Evolutionary conservation across 1,140 invertebrate genomes (phyloP).

Genomic region (Hirudo medicinalis): DNA sequence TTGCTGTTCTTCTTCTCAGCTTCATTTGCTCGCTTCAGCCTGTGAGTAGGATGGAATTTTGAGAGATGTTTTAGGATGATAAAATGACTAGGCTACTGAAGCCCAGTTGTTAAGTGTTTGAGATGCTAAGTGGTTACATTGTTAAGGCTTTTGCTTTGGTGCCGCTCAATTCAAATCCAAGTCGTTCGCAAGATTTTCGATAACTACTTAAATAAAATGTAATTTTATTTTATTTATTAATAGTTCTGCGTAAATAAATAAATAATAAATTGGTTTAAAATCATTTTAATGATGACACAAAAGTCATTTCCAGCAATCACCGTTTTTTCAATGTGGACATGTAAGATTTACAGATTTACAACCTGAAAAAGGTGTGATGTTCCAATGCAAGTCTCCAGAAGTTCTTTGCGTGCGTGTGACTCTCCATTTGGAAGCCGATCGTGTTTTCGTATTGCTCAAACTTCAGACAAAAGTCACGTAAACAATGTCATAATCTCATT

Average conservation of each 20-base stretch:
- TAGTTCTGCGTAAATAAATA: no score
- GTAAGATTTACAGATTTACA: not conserved
- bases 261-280: no score
- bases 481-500: no score
- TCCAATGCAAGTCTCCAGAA: slow-evolving; percentile 98
- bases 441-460: slow-evolving; percentile 94
- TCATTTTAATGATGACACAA: no score
- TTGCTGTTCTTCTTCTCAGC: slow-evolving; percentile 44
- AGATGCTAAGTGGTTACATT: no score
- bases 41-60: not conserved
- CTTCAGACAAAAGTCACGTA: slow-evolving; percentile 26
- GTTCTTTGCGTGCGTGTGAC: slow-evolving; percentile 87
- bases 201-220: no score
- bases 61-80: not conserved
- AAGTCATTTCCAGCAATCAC: not conserved
- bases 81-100: no score
- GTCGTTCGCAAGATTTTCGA: no score
- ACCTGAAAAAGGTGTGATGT: slow-evolving; percentile 98
- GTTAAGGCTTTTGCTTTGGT: no score
- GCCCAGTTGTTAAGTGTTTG: no score
- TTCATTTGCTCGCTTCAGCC: slow-evolving; percentile 1
- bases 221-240: no score
- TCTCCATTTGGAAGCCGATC: slow-evolving; percentile 85
- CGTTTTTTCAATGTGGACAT: not conserved
- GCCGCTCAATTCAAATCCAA: no score